Evolutionary conservation across 2,113 vertebrate species (phyloP).

Genomic region (Pteruthius melanotis): DNA sequence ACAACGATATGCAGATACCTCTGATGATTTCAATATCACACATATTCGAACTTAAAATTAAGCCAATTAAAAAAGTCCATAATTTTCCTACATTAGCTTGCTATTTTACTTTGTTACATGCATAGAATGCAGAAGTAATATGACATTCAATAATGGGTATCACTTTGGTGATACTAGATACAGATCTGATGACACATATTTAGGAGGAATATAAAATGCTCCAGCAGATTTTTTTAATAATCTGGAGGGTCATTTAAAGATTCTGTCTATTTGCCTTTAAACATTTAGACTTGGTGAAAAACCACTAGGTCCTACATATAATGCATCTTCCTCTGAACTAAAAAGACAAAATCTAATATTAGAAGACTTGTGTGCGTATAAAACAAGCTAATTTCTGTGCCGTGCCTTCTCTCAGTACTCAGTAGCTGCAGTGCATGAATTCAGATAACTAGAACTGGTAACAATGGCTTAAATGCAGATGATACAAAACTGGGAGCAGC

Average conservation of each 20-base stretch:
- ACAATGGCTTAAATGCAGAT: background rate
- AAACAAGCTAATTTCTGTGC: background rate
- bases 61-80: background rate
- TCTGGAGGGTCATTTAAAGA: background rate
- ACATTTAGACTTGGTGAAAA: background rate
- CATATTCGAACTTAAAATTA: background rate
- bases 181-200: background rate
- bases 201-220: background rate
- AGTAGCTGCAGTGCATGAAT: background rate
- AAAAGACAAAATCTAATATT: background rate
- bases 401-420: background rate
- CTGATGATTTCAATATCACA: background rate
- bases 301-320: background rate
- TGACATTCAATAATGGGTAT: background rate
- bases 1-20: background rate
- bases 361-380: accelerated
- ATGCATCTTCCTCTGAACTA: background rate
- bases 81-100: background rate
- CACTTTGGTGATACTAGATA: background rate
- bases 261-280: background rate
- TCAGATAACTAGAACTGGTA: background rate
- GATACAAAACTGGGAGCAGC: background rate
- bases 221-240: background rate
- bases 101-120: background rate
- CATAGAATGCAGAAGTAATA: background rate